Conservation (phyloP, 2,113 vertebrate species). For the Pycnonotus jocosus region DNA sequence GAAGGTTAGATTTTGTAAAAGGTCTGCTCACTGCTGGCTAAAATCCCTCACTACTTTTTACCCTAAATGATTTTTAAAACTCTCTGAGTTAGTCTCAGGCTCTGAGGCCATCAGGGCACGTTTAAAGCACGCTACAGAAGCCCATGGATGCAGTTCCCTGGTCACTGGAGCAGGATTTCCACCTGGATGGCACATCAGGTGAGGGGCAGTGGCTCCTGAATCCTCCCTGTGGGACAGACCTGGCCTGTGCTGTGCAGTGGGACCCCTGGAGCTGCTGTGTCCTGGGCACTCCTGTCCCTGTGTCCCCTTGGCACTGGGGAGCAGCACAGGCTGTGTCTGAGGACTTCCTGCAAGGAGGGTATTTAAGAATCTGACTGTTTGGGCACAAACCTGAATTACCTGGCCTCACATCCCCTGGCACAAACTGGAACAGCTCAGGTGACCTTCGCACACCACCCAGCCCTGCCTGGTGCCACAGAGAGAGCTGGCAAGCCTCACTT, state of each 20-base stretch:
- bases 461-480: not conserved
- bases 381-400: not conserved
- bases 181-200: not conserved
- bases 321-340: not conserved
- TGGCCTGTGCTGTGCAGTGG: accelerated
- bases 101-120: not conserved
- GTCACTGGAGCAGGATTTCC: not conserved
- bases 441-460: not conserved
- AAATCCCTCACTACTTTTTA: not conserved
- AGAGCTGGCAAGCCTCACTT: not conserved
- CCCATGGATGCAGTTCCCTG: not conserved
- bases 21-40: not conserved
- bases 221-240: not conserved
- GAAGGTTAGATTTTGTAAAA: not conserved
- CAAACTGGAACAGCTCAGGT: not conserved
- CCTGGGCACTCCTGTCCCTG: not conserved
- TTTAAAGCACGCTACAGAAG: not conserved
- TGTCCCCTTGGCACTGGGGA: not conserved
- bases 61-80: not conserved
- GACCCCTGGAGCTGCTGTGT: not conserved
- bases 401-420: not conserved
- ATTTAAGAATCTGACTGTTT: not conserved
- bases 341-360: not conserved
- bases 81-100: not conserved
- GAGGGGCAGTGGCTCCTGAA: not conserved